Base-by-base conservation (phyloP, 2,797 vertebrate species). In the Gephyroberyx darwinii region DNA sequence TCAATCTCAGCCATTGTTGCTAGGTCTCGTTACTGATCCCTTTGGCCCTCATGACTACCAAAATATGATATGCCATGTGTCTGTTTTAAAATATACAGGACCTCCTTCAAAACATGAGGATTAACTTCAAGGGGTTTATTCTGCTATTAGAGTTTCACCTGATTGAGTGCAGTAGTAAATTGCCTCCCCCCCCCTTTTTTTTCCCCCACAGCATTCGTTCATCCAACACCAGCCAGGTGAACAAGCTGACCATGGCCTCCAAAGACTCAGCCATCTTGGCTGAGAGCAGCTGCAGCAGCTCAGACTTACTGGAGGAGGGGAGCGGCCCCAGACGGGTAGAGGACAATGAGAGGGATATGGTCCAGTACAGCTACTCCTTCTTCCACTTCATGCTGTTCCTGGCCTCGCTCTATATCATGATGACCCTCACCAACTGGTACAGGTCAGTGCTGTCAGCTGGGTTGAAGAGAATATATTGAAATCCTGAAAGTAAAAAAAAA, bases 351-450 rank as follows among this genome's bases (percentile, higher is more conserved):
- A 93, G 82, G 60, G 95, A 96, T 6, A 83, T 88, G 0, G 95
- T 98, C 26, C 96, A 96, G 90, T 99, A 99, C 90, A 96, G 69
- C 91, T 99, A 99, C 84, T 90, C 92, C 8, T 92, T 94, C 84
- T 98, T 97, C 84, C 97, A 97, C 85, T 89, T 97, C 73, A 95
- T 98, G 96, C 93, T 98, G 31, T 95, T 91, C 75, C 91, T 97
- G 17, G 96, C 96, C 1, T 96, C 96, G 1, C 94, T 98, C 0
- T 97, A 98, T 89, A 96, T 98, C 89, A 98, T 99, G 97, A 98
- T 99, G 97, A 98, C 96, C 0, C 94, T 98, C 77, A 99, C 97
- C 0, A 95, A 94, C 92, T 99, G 97, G 97, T 96, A 98, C 92
- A 98, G 95, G 97, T 98, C 74, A 91, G 95, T 88, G 10, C 50